Conservation (phyloP, 2,113 vertebrate genomes). For the Bos indicus region DNA sequence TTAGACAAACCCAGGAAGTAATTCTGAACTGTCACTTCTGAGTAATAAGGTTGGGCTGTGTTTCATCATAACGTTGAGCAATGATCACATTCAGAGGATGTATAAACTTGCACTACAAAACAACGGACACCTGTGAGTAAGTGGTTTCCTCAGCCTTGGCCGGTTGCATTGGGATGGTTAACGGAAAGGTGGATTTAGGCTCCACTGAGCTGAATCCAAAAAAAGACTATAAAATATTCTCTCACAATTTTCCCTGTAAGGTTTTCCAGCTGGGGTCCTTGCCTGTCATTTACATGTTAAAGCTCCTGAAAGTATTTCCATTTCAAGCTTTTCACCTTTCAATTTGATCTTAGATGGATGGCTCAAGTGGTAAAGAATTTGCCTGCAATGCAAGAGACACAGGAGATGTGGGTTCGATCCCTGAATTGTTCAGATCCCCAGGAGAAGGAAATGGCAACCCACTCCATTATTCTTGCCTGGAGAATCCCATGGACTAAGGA, state of each 20-base stretch:
- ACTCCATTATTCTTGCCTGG: not conserved
- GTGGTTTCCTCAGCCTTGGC: not conserved
- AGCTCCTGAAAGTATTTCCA: conserved; percentile 23
- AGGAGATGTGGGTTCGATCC: not conserved
- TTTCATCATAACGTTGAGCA: not conserved
- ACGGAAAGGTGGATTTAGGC: not conserved
- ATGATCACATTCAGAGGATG: conserved; percentile 42
- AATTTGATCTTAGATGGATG: not conserved
- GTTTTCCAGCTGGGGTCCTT: not conserved
- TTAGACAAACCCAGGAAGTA: conserved; percentile 23
- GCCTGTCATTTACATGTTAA: not conserved
- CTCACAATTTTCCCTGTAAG: not conserved
- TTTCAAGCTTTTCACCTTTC: not conserved
- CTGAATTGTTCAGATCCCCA: not conserved
- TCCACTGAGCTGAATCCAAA: not conserved
- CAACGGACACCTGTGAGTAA: conserved; percentile 30
- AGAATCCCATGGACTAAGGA: not conserved
- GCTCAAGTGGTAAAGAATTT: not conserved
- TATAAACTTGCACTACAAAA: conserved; percentile 29
- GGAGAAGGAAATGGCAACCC: not conserved
- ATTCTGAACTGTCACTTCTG: conserved; percentile 28
- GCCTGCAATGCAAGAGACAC: not conserved
- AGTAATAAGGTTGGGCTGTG: conserved; percentile 34
- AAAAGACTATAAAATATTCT: not conserved
- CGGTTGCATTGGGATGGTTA: not conserved